Evolutionary conservation across 2,797 vertebrate genomes (phyloP), one percentile per base, ranked within the genome.

Genomic region (Sebastes diaconus): DNA sequence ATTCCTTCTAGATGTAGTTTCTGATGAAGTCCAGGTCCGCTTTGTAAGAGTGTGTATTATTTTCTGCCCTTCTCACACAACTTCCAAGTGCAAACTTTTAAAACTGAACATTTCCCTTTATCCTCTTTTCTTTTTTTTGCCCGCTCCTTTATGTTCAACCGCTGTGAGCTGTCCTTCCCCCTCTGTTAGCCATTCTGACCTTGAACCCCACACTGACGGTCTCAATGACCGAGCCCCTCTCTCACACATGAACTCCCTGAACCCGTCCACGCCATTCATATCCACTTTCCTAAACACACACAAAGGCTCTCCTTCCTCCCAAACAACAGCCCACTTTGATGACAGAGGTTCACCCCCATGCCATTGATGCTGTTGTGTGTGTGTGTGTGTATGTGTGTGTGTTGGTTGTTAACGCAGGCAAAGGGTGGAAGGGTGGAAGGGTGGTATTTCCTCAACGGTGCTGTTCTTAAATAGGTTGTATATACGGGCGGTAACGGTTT

Each of bases 151-250:
- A 27, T 16, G 6, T 73, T 63, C 36, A 34, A 20, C 39, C 36
- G 14, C 25, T 2, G 22, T 64, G 74, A 64, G 73, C n/a, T 57
- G 32, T 76, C 57, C 58, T 85, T 74, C 60, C 75, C 67, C 18
- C 73, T 68, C 84, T 72, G 58, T 74, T 68, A 70, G 77, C 63
- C 79, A 77, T 65, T 75, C 68, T 91, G 90, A 94, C 94, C 94
- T 94, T 94, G 92, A 95, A 92, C 93, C 91, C 83, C 67, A 76
- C 75, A 75, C 70, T 70, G 81, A 81, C 86, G 80, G 79, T 71
- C 75, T 88, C 85, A 86, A 75, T 90, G 92, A 82, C 79, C 24
- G 34, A 79, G 67, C 50, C 80, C 79, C 87, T 82, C 77, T 39
- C 77, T 84, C 76, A 67, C 85, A 81, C 84, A 87, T 88, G 84